Evolutionary conservation across 2,888 invertebrate species (phyloP).

Genomic region (Leucophenga montana): DNA sequence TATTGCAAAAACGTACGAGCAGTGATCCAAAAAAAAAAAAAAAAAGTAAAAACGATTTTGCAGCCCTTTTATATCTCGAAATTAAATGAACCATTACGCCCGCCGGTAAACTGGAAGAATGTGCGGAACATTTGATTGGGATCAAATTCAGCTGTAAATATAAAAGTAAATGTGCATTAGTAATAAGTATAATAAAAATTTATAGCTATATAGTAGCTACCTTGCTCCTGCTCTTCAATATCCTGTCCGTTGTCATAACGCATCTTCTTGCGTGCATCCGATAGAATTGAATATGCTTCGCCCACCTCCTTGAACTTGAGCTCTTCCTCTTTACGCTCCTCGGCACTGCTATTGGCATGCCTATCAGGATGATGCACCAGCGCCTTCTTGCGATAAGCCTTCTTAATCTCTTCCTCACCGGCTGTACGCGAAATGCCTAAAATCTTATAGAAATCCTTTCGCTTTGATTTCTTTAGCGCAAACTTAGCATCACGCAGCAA

Average conservation of each 20-base stretch:
- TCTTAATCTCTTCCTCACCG: slow-evolving; percentile 93
- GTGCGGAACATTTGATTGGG: slow-evolving; percentile 89
- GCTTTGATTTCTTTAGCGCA: slow-evolving; percentile 90
- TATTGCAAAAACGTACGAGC: slow-evolving; percentile 22
- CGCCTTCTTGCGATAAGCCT: slow-evolving; percentile 86
- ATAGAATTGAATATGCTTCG: slow-evolving; percentile 94
- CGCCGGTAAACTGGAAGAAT: slow-evolving; percentile 81
- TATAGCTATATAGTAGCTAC: too few relatives aligned
- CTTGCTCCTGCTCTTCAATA: slow-evolving; percentile 79
- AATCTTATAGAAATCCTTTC: slow-evolving; percentile 97
- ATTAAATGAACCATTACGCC: slow-evolving; percentile 74
- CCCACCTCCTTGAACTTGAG: slow-evolving; percentile 95
- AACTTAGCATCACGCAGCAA: slow-evolving; percentile 90
- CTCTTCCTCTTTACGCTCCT: slow-evolving; percentile 92
- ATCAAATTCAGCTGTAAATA: slow-evolving; percentile 81
- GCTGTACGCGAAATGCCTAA: slow-evolving; percentile 88
- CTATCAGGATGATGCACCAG: slow-evolving; percentile 95
- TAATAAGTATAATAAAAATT: background rate
- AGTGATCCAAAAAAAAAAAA: slow-evolving; percentile 23
- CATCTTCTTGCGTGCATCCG: slow-evolving; percentile 90
- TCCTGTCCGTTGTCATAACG: slow-evolving; percentile 95
- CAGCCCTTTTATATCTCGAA: slow-evolving; percentile 65
- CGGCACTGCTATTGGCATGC: slow-evolving; percentile 89
- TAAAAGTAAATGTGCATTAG: slow-evolving; percentile 36
- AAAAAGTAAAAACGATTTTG: background rate